Evolutionary conservation across 2,888 invertebrate species (phyloP).

Genomic region (Phaonia tiefii): DNA sequence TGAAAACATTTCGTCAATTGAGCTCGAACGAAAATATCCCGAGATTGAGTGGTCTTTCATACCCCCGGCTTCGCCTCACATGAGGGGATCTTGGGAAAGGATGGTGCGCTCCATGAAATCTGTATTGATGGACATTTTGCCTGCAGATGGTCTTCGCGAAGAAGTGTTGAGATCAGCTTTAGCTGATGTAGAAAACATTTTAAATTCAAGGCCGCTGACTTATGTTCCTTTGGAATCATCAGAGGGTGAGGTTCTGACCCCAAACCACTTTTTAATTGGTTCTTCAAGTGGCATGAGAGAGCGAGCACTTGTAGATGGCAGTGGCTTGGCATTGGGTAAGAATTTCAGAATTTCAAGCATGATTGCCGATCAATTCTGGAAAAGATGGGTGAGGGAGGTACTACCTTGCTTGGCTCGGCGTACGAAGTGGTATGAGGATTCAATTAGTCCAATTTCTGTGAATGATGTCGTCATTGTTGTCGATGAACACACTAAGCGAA

Average conservation of each 20-base stretch:
- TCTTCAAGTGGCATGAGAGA: slow-evolving; percentile 55
- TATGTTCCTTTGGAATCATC: slow-evolving; percentile 60
- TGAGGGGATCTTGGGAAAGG: slow-evolving; percentile 64
- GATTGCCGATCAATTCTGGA: slow-evolving; percentile 54
- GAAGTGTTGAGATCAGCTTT: slow-evolving; percentile 52
- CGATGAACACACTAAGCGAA: slow-evolving; percentile 52
- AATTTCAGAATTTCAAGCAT: slow-evolving; percentile 46
- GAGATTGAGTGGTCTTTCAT: slow-evolving; percentile 40
- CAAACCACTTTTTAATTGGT: slow-evolving; percentile 59
- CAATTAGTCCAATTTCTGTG: slow-evolving; percentile 28
- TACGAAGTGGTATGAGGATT: slow-evolving; percentile 42
- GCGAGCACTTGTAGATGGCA: slow-evolving; percentile 30
- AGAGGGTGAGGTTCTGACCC: slow-evolving; percentile 56
- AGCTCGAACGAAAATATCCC: slow-evolving; percentile 45
- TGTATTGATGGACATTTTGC: slow-evolving; percentile 53
- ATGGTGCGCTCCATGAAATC: slow-evolving; percentile 64
- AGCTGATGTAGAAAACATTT: slow-evolving; percentile 58
- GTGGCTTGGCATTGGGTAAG: slow-evolving; percentile 50
- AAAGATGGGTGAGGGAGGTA: slow-evolving; percentile 51
- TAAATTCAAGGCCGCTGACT: slow-evolving; percentile 57
- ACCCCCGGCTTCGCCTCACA: slow-evolving; percentile 59
- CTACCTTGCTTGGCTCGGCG: slow-evolving; percentile 45
- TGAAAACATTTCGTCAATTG: slow-evolving; percentile 24
- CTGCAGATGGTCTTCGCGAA: slow-evolving; percentile 38
- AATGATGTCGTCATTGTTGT: slow-evolving; percentile 59